A percentile compares a stretch with the other conserved stretches of the same genome.
phyloP scores from a whole-genome alignment of 2,888 invertebrate genomes.

The Rhagium mordax region DNA sequence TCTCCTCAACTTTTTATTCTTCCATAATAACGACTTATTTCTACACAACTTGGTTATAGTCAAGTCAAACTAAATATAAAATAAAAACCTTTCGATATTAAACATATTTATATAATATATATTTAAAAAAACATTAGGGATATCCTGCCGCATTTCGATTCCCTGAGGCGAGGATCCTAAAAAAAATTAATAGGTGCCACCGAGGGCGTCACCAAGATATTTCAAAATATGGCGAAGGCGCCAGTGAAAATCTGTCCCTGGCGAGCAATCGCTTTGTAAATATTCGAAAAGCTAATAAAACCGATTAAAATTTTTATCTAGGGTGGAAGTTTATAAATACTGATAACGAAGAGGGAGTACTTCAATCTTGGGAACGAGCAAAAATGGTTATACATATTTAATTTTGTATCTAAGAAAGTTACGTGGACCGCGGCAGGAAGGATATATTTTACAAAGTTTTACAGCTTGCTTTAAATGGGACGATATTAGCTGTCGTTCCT shows the following conservation, averaged over 20 bases:
- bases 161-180: constrained; percentile 50
- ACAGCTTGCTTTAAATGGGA: not conserved
- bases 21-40: too few species aligned
- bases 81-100: too few species aligned
- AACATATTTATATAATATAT: too few species aligned
- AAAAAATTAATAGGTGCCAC: constrained; percentile 44
- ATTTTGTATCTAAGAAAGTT: not conserved
- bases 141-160: constrained; percentile 54
- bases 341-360: not conserved
- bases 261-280: not conserved
- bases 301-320: not conserved
- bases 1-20: too few species aligned
- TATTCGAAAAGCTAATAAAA: constrained; percentile 3
- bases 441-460: not conserved
- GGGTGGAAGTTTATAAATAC: not conserved
- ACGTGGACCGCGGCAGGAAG: not conserved
- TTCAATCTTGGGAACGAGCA: not conserved
- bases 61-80: too few species aligned
- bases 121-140: too few species aligned
- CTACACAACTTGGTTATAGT: too few species aligned
- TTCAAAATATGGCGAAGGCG: constrained; percentile 28
- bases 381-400: not conserved
- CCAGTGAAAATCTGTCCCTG: not conserved
- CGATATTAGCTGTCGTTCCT: not conserved
- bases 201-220: constrained; percentile 39